Evolutionary conservation across 1,140 invertebrate genomes (phyloP).

Genomic region (Akabosia matsudoensis): DNA sequence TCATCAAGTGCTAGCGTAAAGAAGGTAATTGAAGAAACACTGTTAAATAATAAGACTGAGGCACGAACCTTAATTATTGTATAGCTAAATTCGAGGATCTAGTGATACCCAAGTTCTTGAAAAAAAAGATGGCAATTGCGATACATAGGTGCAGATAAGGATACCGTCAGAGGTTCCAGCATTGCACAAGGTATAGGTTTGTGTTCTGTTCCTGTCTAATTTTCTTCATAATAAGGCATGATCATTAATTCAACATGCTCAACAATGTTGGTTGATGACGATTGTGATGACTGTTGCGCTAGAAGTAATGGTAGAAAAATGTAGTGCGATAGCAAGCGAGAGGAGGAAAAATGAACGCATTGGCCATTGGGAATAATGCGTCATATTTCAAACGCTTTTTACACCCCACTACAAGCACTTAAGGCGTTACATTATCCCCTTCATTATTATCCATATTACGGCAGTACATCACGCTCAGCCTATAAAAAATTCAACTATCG

Average conservation of each 20-base stretch:
- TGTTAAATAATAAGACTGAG: no score
- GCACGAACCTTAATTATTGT: no score
- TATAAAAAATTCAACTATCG: conserved; percentile 13
- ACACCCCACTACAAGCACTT: conserved; percentile 27
- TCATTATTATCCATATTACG: conserved; percentile 36
- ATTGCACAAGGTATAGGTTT: no score
- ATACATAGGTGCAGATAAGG: no score
- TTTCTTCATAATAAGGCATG: conserved; percentile 8
- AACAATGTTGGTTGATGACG: neutral
- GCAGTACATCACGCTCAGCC: conserved; percentile 30
- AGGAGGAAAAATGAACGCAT: neutral
- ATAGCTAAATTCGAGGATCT: no score
- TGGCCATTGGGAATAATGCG: neutral
- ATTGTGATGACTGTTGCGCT: neutral
- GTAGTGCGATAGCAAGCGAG: neutral
- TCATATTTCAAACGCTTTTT: neutral
- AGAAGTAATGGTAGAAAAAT: neutral
- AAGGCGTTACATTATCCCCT: conserved; percentile 35
- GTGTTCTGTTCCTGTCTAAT: neutral
- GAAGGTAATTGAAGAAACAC: no score
- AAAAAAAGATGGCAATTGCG: no score
- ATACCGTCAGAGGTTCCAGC: no score
- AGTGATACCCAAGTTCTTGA: no score
- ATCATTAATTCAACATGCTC: conserved; percentile 20
- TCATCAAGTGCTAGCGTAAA: no score